Evolutionary conservation across 1,140 invertebrate genomes (phyloP), one percentile per base, ranked within the genome.

Genomic region (Chymomyza costata): DNA sequence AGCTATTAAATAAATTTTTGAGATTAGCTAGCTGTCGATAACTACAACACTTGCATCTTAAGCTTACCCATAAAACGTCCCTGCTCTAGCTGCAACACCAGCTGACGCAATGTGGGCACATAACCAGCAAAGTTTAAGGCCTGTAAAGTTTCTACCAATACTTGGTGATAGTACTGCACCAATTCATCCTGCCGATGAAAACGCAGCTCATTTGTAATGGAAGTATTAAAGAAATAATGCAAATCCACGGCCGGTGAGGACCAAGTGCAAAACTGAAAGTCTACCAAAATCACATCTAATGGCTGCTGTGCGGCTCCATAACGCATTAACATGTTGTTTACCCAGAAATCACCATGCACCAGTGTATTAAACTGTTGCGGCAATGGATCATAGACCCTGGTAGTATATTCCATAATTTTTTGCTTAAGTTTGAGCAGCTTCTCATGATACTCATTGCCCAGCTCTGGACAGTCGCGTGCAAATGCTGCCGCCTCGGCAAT

Each of bases 311-410:
- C 21, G 1, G 86, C 62, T 19, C 87, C 70, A 49, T 90, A 90
- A 8, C 85, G 85, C 61, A 86, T 82, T 78, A 92, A 90, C 51
- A 92, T 73, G 80, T 92, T 92, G 63, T 91, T 92, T 0, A 88
- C 80, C 90, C 90, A 92, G 2, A 86, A 86, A 67, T 92, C 91
- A 11, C 91, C 91, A 41, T 92, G 91, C 52, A 87, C 88, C 13
- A 92, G 70, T 1, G 90, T 90, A 44, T 88, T 87, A 49, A 91
- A 90, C 13, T 88, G 84, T 3, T 87, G 84, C 1, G 82, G 46
- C 8, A 88, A 45, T 0, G 68, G 55, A 38, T 83, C 74, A 35
- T 80, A 74, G 2, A 70, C 61, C 1, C 44, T 28, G 6, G 62
- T 45, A 1, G 48, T 60, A 41, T 83, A 69, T 16, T 83, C 83